Base-by-base conservation (phyloP, 2,797 vertebrate genomes). In the Eleutherodactylus coqui region DNA sequence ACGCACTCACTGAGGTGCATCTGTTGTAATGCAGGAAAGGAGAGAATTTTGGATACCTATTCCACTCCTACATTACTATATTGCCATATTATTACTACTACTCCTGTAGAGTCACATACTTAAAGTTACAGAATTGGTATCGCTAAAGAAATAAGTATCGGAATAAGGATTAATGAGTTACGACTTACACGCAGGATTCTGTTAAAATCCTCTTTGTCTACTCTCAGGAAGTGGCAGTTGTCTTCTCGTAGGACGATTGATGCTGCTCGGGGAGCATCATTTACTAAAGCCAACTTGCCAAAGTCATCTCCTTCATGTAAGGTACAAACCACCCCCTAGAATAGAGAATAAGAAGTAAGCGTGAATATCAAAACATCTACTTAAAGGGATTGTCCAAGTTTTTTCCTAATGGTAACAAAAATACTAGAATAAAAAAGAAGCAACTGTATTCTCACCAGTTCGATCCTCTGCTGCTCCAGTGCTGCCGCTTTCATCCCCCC, bases 131-230 rank as follows among this genome's bases (percentile, higher is more conserved):
- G 47, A 10, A 10, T 51, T 8, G 47, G 47, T 2, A 51, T 51
- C 34, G 1, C 2, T 34, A 10, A 29, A 47, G 16, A 0, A 49
- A 47, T 27, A n/a, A 7, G 4, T 27, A n/a, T 4, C 6, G 4
- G 2, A 14, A n/a, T 43, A 1, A 4, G 6, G 24, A 53, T 19
- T 34, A 4, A 8, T 19, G 36, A 21, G 27, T 19, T 79, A 9
- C 78, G 83, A 91, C 97, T 96, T 90, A 97, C 98, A 93, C 97
- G 96, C 34, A 99, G 92, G 91, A 99, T 98, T 90, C 97, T 94
- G 93, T 99, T 99, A 91, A 99, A 99, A 92, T 99, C 98, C 88
- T 99, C 98, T 89, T 99, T 99, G 91, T 99, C 98, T 5, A 99
- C 98, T 89, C 97, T 95, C 90, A 99, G 91, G 93, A 99, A 99